phyloP scores from a whole-genome alignment of 2,797 vertebrate species.

The Hafferia zeledoni region DNA sequence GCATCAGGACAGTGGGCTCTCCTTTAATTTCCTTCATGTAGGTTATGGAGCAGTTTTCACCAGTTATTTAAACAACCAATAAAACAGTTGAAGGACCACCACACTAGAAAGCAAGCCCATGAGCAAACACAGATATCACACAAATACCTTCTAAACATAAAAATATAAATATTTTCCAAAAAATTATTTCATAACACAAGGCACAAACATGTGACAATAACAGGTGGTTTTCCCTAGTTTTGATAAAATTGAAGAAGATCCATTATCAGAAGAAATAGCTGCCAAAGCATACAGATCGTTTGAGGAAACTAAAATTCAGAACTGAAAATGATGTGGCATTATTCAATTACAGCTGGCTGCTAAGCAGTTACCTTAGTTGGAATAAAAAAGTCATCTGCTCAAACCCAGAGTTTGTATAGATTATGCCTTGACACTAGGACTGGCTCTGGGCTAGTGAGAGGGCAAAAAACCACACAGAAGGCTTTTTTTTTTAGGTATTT shows the following conservation, averaged over 20 bases:
- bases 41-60: background rate
- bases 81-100: background rate
- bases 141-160: background rate
- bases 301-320: background rate
- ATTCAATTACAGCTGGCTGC: background rate
- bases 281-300: background rate
- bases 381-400: background rate
- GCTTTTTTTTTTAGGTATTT: background rate
- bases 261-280: background rate
- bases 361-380: background rate
- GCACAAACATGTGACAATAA: background rate
- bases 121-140: background rate
- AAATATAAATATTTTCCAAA: background rate
- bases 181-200: background rate
- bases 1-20: background rate
- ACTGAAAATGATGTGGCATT: background rate
- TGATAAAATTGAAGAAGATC: background rate
- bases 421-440: background rate
- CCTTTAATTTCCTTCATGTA: background rate
- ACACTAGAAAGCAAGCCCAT: background rate
- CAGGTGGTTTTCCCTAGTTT: background rate
- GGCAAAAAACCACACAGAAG: background rate
- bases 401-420: background rate
- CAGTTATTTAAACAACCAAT: background rate
- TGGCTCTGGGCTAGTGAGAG: background rate